Evolutionary conservation across 2,113 vertebrate species (phyloP), one percentile per base, ranked within the genome.

Genomic region (Aphyosemion australe): DNA sequence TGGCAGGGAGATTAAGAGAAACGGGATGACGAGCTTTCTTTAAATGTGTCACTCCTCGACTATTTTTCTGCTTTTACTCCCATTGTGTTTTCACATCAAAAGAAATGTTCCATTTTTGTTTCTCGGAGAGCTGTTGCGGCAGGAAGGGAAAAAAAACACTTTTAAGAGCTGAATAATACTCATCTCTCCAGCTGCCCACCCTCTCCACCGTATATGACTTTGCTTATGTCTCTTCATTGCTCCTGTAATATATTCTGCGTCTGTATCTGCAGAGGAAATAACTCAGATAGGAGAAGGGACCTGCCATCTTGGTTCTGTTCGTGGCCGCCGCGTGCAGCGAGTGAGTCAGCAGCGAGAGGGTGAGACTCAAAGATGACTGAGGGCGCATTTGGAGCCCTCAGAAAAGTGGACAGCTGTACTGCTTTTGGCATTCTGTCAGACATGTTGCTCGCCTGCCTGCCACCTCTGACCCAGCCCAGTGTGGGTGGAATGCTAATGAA

Each of bases 281-380:
- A 77, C 67, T 82, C 73, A 74, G 49, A 72, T 58, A 61, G 79
- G 69, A 81, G 59, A 81, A 61, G 64, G 61, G 76, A 82, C 69
- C 76, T 83, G 81, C 76, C 87, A 72, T 76, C 76, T 67, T 61
- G 77, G 72, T 69, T 21, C 70, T 82, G 65, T 84, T 82, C 83
- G 82, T 71, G 71, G 78, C 70, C 62, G 53, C 50, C 59, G 64
- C 79, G 72, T 37, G 59, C 80, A 72, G 65, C 26, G 68, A 74
- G 76, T 90, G 84, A 87, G 78, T 87, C 89, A 85, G 86, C 80
- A 75, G 60, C 65, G 72, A 74, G 12, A 75, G 65, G 54, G 61
- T 64, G 59, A 74, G 71, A 61, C 54, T 68, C 0, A 32, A 61
- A 64, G 80, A 69, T 68, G 72, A 74, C 61, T 72, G 69, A 72